Evolutionary conservation across 37 sponge, comb jelly and placozoan genomes (phyloP).

Genomic region (Cliona cf. orientalis): DNA sequence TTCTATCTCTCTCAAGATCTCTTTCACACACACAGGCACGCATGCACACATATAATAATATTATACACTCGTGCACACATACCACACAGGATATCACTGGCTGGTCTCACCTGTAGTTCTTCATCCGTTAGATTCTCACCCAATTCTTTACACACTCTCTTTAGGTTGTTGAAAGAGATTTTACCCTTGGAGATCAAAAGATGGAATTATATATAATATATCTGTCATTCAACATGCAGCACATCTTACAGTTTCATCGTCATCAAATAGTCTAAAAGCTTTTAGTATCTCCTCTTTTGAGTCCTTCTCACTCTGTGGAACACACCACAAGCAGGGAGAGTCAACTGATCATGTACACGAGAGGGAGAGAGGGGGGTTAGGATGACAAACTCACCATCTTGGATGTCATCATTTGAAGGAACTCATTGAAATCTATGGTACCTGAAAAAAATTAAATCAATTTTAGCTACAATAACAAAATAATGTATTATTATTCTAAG

Average conservation of each 20-base stretch:
- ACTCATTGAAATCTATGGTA: slow-evolving; percentile 97
- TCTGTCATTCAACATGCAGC: background rate
- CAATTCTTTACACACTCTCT: slow-evolving; percentile 97
- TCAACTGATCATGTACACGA: background rate
- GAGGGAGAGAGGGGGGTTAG: too few species aligned
- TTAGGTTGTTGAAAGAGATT: slow-evolving; percentile 97
- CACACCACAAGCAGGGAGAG: too few species aligned
- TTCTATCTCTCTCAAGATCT: too few species aligned
- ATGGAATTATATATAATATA: too few species aligned
- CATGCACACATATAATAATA: too few species aligned
- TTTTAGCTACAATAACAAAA: too few species aligned
- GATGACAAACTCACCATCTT: slow-evolving; percentile 83
- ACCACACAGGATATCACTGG: too few species aligned
- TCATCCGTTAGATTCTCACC: slow-evolving; percentile 99
- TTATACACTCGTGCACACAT: too few species aligned
- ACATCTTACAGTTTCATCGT: slow-evolving; percentile 92
- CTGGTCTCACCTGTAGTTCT: slow-evolving; percentile 93
- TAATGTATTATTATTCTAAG: too few species aligned
- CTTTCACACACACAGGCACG: too few species aligned
- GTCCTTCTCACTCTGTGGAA: slow-evolving; percentile 91
- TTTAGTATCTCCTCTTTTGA: slow-evolving; percentile 98
- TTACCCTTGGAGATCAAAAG: slow-evolving; percentile 95
- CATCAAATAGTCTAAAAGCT: slow-evolving; percentile 97
- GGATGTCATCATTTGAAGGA: slow-evolving; percentile 96
- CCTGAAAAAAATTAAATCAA: slow-evolving; percentile 53